phyloP scores from a whole-genome alignment of 2,888 invertebrate species.

The Oxytorus armatus region DNA sequence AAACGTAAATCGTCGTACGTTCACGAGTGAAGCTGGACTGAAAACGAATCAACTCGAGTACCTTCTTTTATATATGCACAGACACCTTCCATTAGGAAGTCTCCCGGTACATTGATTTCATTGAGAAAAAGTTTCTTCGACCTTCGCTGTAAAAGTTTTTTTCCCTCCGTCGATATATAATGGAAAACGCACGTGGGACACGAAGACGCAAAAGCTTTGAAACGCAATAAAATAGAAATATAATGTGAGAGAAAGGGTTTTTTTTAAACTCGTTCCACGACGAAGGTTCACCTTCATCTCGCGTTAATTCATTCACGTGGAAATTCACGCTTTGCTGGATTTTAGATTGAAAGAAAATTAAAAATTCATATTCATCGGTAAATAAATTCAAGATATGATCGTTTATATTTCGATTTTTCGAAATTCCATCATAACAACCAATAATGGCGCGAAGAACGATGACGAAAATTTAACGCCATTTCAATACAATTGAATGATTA shows the following conservation, averaged over 20 bases:
- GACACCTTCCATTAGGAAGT: slow-evolving; percentile 47
- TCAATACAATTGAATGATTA: no score
- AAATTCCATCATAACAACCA: no score
- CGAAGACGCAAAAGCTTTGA: slow-evolving; percentile 17
- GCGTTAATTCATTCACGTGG: no score
- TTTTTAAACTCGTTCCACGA: no score
- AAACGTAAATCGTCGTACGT: slow-evolving; percentile 39
- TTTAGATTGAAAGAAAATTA: no score
- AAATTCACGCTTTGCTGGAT: no score
- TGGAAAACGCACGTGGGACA: slow-evolving; percentile 19
- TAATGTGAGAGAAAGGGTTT: no score
- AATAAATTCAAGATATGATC: no score
- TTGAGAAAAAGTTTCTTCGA: slow-evolving; percentile 63
- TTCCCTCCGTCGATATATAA: slow-evolving; percentile 20
- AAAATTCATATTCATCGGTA: no score
- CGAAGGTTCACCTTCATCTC: background rate
- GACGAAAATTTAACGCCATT: no score
- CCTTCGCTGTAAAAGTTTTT: slow-evolving; percentile 40
- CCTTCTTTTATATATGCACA: slow-evolving; percentile 62
- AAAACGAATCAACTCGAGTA: slow-evolving; percentile 48
- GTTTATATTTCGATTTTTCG: no score
- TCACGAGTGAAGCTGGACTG: slow-evolving; percentile 52
- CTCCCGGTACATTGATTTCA: slow-evolving; percentile 35
- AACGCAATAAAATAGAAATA: background rate
- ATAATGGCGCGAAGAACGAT: no score